Evolutionary conservation across 2,888 invertebrate species (phyloP), one percentile per base, ranked within the genome.

Genomic region (Osmoderma eremita): DNA sequence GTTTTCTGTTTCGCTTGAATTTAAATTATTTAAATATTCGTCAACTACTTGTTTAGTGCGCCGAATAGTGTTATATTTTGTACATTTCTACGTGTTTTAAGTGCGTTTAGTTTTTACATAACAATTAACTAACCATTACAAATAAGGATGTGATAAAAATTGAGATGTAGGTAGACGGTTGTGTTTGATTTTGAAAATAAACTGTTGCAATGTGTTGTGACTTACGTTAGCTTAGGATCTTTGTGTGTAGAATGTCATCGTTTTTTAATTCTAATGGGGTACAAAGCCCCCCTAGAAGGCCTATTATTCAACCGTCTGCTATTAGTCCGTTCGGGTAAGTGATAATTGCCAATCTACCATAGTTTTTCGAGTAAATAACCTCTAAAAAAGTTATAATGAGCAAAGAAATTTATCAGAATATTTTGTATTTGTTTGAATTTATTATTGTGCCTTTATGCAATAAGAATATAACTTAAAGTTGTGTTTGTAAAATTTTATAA

Each of bases 261-360:
- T 74, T 78, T 70, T 78, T 78, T 70, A 78, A 76, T 73, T 75
- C 77, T 45, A 72, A 71, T 63, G 75, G 75, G 54, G 70, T 76
- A 65, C 71, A 74, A 17, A 76, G 75, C 58, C 79, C 79, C 50
- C 76, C 79, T 5, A 75, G 75, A 67, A 77, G 78, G 70, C 77
- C 77, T 24, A 72, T 76, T n/a, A 75, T 76, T 62, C 74, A 77
- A 61, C 77, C 77, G 61, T 78, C 78, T 67, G 77, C 79, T 24
- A 77, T 75, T 45, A 78, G 77, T 69, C 80, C 80, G 3, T 81
- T 81, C 76, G 79, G 79, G 81, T 81, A 72, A 80, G 79, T 45
- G 30, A 30, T 20, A 24, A 13, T 30, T 51, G 1, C n/a, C 2
- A 42, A 17, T 42, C 10, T 42, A 42, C 1, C 1, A 13, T 12